Percentiles rank a stretch among this genome's conserved stretches.
These are phyloP conservation scores for Pseudolaguvia tuberculata DNA, from an alignment of 2,113 vertebrate genomes.

Conservation along the genomic window DNA sequence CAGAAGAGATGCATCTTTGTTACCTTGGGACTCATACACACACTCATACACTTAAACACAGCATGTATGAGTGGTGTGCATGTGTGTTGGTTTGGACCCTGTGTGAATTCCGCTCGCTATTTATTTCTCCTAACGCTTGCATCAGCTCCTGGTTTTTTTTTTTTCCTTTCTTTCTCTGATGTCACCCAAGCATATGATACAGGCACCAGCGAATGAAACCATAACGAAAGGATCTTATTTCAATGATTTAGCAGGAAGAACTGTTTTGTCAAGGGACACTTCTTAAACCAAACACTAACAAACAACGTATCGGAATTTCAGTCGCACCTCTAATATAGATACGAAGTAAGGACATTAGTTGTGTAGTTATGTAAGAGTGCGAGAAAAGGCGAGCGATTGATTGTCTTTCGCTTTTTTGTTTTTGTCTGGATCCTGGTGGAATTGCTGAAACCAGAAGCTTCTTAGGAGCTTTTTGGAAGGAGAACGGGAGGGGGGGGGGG, in stretches of 20 bases:
- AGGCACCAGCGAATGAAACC: constrained; percentile 53
- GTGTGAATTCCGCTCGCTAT: constrained; percentile 27
- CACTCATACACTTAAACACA: constrained; percentile 36
- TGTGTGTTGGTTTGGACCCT: constrained; percentile 16
- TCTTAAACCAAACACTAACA: neutral
- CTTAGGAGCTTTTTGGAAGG: constrained; percentile 72
- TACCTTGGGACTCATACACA: constrained; percentile 63
- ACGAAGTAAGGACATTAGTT: neutral
- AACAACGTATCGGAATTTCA: neutral
- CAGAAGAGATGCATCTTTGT: constrained; percentile 80
- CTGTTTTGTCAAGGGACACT: neutral
- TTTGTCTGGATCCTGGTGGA: constrained; percentile 72
- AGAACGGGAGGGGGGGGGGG: constrained; percentile 49
- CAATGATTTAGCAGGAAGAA: constrained; percentile 59
- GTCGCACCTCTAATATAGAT: neutral
- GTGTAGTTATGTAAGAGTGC: constrained; percentile 7
- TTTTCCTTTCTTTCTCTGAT: constrained; percentile 5
- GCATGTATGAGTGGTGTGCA: constrained; percentile 30
- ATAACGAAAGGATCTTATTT: constrained; percentile 58
- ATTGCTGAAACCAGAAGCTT: constrained; percentile 78
- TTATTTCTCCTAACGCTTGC: constrained; percentile 20
- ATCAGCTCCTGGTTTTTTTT: constrained; percentile 11
- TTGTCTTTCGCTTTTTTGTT: constrained; percentile 57
- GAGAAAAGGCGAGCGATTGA: constrained; percentile 50
- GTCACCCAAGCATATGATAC: constrained; percentile 41